phyloP scores from a whole-genome alignment of 2,797 vertebrate genomes.

The Enteromius unitaeniatus region DNA sequence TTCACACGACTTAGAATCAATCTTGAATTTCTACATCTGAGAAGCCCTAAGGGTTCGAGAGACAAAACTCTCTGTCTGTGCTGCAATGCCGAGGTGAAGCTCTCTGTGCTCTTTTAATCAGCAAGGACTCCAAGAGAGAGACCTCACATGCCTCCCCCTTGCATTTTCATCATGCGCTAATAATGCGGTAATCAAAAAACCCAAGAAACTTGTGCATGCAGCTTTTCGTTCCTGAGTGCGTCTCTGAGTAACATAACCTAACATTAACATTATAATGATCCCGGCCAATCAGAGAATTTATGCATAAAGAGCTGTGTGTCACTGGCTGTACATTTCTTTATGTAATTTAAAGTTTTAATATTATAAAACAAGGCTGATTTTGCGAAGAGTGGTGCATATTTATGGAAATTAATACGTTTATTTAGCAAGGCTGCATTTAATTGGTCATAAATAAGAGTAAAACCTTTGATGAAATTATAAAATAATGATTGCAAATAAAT shows the following conservation, averaged over 20 bases:
- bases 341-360: conserved; percentile 1
- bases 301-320: not conserved
- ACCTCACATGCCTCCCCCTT: conserved; percentile 31
- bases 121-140: conserved; percentile 50
- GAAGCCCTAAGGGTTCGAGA: conserved; percentile 43
- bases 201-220: conserved; percentile 19
- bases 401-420: not conserved
- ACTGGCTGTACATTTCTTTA: not conserved
- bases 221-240: not conserved
- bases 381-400: not conserved
- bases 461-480: not conserved
- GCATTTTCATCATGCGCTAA: conserved; percentile 59
- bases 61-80: conserved; percentile 40
- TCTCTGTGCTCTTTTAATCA: conserved; percentile 64
- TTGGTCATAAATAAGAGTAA: not conserved
- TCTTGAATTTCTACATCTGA: conserved; percentile 69
- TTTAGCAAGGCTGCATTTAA: not conserved
- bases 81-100: conserved; percentile 47
- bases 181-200: conserved; percentile 57
- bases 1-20: conserved; percentile 66
- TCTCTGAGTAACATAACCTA: conserved; percentile 25
- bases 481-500: not conserved
- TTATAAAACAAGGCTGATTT: not conserved
- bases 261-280: conserved; percentile 37
- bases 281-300: conserved; percentile 34